A percentile compares a stretch with the other conserved stretches of the same genome.
phyloP scores from a whole-genome alignment of 2,888 invertebrate genomes.

The Pseudococcus viburni region DNA sequence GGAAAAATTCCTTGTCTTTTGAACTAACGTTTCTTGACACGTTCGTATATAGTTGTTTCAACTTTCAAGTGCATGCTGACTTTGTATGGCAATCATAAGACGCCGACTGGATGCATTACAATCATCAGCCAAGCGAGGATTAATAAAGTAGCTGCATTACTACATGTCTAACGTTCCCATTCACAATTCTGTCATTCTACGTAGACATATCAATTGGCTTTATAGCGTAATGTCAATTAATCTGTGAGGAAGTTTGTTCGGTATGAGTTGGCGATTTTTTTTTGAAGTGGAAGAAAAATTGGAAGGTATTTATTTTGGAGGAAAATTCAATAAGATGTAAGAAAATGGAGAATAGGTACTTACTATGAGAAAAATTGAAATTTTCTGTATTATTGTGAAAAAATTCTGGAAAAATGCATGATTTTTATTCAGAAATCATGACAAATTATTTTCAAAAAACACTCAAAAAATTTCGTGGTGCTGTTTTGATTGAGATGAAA shows the following conservation, averaged over 20 bases:
- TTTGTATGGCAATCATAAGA: conserved; percentile 50
- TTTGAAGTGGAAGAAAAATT: too few species aligned
- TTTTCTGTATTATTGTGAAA: too few species aligned
- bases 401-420: too few species aligned
- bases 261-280: neutral
- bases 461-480: too few species aligned
- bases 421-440: too few species aligned
- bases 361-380: too few species aligned
- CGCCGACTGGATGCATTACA: conserved; percentile 51
- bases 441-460: too few species aligned
- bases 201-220: conserved; percentile 28
- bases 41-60: conserved; percentile 34
- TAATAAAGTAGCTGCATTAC: conserved; percentile 37
- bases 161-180: conserved; percentile 38
- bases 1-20: conserved; percentile 11
- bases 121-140: neutral
- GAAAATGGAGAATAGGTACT: too few species aligned
- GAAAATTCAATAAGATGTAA: too few species aligned
- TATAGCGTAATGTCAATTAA: neutral
- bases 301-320: too few species aligned
- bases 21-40: conserved; percentile 7
- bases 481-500: too few species aligned
- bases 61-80: conserved; percentile 45
- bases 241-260: neutral
- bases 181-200: conserved; percentile 25